A percentile compares a stretch with the other conserved stretches of the same genome.
Conservation (phyloP, 1,140 invertebrate species). For the Heliconius hewitsoni region DNA sequence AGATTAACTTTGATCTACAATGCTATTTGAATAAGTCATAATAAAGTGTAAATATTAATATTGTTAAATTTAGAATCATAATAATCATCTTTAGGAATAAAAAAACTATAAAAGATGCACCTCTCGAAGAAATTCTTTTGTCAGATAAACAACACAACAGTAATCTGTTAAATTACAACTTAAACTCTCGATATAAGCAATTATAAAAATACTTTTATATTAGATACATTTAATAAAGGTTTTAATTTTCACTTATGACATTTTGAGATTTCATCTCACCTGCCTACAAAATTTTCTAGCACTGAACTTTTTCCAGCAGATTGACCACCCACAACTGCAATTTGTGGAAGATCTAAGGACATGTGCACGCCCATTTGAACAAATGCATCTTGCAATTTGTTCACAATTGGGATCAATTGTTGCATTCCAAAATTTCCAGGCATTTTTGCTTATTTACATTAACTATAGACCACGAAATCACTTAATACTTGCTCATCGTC, state of each 20-base stretch:
- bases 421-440: slow-evolving; percentile 96
- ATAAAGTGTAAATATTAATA: not conserved
- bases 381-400: slow-evolving; percentile 99
- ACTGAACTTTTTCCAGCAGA: slow-evolving; percentile 99
- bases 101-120: not conserved
- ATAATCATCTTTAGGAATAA: not conserved
- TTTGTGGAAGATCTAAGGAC: slow-evolving; percentile 99
- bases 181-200: not conserved
- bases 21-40: not conserved
- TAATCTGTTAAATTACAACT: not conserved
- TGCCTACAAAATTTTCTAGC: slow-evolving; percentile 99
- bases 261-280: slow-evolving; percentile 81
- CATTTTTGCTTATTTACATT: slow-evolving; percentile 75
- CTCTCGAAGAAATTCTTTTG: not conserved
- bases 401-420: slow-evolving; percentile 98
- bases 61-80: not conserved
- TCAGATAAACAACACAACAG: not conserved
- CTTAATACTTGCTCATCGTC: slow-evolving; percentile 70
- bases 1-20: not conserved
- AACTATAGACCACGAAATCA: slow-evolving; percentile 66
- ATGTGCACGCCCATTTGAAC: slow-evolving; percentile 98
- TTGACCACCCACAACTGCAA: slow-evolving; percentile 99
- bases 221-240: not conserved
- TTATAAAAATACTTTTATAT: not conserved
- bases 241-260: not conserved